Evolutionary conservation across 2,113 vertebrate genomes (phyloP).

Genomic region (Glaucomys volans): DNA sequence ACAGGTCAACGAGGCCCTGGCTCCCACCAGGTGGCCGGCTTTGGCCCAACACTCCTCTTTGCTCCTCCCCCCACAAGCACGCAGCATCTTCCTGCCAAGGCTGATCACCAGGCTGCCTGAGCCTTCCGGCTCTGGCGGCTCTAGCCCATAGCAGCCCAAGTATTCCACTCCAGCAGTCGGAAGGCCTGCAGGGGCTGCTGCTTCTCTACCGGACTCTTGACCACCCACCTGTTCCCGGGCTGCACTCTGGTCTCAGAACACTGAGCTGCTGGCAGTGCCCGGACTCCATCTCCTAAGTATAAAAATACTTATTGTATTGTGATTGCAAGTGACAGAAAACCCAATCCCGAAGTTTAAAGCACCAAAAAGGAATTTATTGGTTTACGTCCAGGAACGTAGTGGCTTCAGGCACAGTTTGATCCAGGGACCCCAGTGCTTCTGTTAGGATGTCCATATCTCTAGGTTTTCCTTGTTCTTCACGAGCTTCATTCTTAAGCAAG

Average conservation of each 20-base stretch:
- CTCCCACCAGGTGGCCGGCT: too few relatives aligned
- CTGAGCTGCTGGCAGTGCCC: not conserved
- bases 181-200: not conserved
- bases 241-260: not conserved
- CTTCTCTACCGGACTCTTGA: not conserved
- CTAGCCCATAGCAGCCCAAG: not conserved
- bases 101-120: not conserved
- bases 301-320: not conserved
- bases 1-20: not conserved
- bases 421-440: not conserved
- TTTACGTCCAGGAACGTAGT: too few relatives aligned
- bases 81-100: not conserved
- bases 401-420: not conserved
- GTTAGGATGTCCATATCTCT: not conserved
- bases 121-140: too few relatives aligned
- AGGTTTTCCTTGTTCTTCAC: not conserved
- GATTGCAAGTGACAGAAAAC: conserved; percentile 5
- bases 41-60: not conserved
- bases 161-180: not conserved
- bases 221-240: not conserved
- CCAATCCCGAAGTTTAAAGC: not conserved
- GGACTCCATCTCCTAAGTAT: not conserved
- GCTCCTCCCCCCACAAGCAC: not conserved
- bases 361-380: not conserved
- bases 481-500: not conserved